Percentiles rank a stretch among this genome's conserved stretches.
These are phyloP conservation scores for Oxystoma pomonae DNA, from an alignment of 2,888 invertebrate genomes.

Conservation along the genomic window DNA sequence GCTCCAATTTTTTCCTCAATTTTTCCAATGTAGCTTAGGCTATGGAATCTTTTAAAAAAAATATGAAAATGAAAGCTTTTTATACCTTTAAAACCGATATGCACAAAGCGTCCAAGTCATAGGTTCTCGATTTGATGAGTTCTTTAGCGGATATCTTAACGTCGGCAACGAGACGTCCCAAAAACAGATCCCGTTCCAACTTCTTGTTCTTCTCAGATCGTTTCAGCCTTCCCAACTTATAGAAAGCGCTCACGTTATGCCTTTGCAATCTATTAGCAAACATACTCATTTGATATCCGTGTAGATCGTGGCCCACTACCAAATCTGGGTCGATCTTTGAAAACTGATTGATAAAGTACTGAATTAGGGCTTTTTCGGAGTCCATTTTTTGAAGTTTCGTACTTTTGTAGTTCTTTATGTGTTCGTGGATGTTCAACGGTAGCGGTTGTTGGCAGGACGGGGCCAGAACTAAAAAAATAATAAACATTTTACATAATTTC, in stretches of 20 bases:
- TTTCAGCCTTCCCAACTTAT: constrained; percentile 81
- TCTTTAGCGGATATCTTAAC: constrained; percentile 87
- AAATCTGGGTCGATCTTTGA: constrained; percentile 89
- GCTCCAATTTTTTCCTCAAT: too few relatives aligned
- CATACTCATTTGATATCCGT: constrained; percentile 85
- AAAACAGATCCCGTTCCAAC: constrained; percentile 46
- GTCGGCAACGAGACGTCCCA: constrained; percentile 90
- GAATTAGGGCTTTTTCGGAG: constrained; percentile 81
- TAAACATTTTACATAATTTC: too few relatives aligned
- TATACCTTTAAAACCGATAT: constrained; percentile 57
- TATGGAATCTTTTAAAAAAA: too few relatives aligned
- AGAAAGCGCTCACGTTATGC: constrained; percentile 81
- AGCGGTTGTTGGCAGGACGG: constrained; percentile 74
- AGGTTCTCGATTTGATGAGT: constrained; percentile 85
- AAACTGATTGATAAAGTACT: constrained; percentile 81
- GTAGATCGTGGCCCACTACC: constrained; percentile 89
- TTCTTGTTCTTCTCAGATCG: constrained; percentile 46
- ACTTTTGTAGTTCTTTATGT: constrained; percentile 61
- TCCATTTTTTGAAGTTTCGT: constrained; percentile 76
- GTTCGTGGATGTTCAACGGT: constrained; percentile 78
- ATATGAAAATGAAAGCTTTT: too few relatives aligned
- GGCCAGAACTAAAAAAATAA: constrained; percentile 63
- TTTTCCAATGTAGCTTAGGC: too few relatives aligned
- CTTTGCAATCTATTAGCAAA: constrained; percentile 79
- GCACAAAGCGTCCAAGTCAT: constrained; percentile 82